Evolutionary conservation across 1,140 invertebrate species (phyloP).

Genomic region (Medauroidea extradentata): DNA sequence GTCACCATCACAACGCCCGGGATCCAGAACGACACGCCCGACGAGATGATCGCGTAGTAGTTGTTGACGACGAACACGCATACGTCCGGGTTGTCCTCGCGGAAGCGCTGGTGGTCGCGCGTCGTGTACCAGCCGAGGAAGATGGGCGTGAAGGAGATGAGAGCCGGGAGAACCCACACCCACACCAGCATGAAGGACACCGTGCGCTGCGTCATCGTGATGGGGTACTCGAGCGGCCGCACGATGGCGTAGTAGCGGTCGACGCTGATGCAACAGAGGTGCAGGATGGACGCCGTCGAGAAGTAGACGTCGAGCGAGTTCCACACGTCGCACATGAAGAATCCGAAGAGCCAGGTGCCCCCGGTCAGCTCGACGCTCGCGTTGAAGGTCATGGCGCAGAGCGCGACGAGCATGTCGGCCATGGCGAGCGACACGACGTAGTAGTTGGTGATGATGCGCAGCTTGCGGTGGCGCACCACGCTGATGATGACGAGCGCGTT

Average conservation of each 20-base stretch:
- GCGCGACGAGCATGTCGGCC: constrained; percentile 86
- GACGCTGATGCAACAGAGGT: constrained; percentile 91
- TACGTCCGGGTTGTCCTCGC: constrained; percentile 64
- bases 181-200: constrained; percentile 78
- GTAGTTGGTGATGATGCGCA: constrained; percentile 88
- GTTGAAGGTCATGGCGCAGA: constrained; percentile 95
- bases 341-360: constrained; percentile 79
- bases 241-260: constrained; percentile 88
- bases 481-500: constrained; percentile 82
- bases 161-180: constrained; percentile 85
- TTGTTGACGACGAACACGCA: constrained; percentile 87
- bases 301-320: constrained; percentile 95
- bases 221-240: constrained; percentile 80
- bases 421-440: constrained; percentile 91
- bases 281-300: constrained; percentile 89
- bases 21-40: constrained; percentile 92
- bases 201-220: constrained; percentile 76
- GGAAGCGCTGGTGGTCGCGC: constrained; percentile 63
- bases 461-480: constrained; percentile 63
- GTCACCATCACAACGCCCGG: constrained; percentile 90
- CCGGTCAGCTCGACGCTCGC: constrained; percentile 77
- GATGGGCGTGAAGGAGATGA: constrained; percentile 94
- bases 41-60: constrained; percentile 85
- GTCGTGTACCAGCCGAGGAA: constrained; percentile 91
- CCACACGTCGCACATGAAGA: constrained; percentile 89